Evolutionary conservation across 2,797 vertebrate genomes (phyloP).

Genomic region (Nothura maculosa): DNA sequence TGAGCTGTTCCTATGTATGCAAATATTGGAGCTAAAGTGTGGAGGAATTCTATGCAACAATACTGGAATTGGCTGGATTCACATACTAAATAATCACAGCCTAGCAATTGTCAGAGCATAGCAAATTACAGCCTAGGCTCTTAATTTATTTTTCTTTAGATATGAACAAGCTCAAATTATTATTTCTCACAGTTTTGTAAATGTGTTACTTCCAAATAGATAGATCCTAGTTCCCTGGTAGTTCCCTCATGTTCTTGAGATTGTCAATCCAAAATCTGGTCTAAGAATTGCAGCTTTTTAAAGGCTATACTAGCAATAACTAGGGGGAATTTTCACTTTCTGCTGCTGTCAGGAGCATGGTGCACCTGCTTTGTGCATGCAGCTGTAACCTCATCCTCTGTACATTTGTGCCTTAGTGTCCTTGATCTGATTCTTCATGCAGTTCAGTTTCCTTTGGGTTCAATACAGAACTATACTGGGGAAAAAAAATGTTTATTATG

Average conservation of each 20-base stretch:
- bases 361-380: not conserved
- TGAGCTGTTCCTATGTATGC: not conserved
- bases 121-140: no score
- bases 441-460: not conserved
- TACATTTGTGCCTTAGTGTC: not conserved
- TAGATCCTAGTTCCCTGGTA: not conserved
- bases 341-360: not conserved
- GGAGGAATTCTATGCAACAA: not conserved
- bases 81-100: not conserved
- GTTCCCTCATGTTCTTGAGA: not conserved
- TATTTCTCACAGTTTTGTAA: fast-evolving
- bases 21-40: not conserved
- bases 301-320: not conserved
- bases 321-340: not conserved
- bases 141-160: not conserved
- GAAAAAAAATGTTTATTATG: not conserved
- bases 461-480: not conserved
- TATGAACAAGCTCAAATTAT: not conserved
- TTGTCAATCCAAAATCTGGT: fast-evolving
- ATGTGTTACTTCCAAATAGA: not conserved
- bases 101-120: no score
- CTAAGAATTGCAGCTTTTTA: not conserved
- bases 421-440: not conserved
- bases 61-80: not conserved
- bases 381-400: not conserved